Percentiles rank a stretch among this genome's conserved stretches.
These are phyloP conservation scores for Arctopsyche grandis DNA, from an alignment of 1,140 invertebrate species.

Conservation along the genomic window DNA sequence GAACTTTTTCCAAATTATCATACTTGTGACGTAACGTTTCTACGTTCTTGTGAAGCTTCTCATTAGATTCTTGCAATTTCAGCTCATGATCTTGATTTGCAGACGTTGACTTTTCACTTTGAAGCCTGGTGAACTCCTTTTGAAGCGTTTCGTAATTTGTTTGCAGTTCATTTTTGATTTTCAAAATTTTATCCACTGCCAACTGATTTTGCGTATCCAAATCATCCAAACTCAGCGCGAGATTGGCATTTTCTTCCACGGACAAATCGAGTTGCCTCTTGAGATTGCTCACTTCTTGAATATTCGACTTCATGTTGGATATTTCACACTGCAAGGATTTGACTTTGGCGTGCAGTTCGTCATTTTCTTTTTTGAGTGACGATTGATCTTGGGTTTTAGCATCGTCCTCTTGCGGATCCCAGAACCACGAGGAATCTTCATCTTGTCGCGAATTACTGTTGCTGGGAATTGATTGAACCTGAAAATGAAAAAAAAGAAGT, in stretches of 20 bases:
- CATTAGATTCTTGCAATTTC: constrained; percentile 53
- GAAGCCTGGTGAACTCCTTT: constrained; percentile 67
- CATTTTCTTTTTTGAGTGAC: constrained; percentile 32
- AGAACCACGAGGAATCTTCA: constrained; percentile 51
- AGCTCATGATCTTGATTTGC: constrained; percentile 60
- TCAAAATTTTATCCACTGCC: constrained; percentile 72
- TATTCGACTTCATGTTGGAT: constrained; percentile 60
- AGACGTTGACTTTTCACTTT: constrained; percentile 63
- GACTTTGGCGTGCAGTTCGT: constrained; percentile 23
- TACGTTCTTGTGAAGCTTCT: constrained; percentile 57
- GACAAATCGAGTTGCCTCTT: constrained; percentile 63
- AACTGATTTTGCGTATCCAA: constrained; percentile 77
- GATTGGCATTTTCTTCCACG: constrained; percentile 66
- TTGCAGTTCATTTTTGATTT: constrained; percentile 72
- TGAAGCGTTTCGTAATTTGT: constrained; percentile 70
- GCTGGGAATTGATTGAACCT: background rate
- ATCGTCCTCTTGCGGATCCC: constrained; percentile 49
- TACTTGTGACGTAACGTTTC: constrained; percentile 64
- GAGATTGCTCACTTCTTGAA: constrained; percentile 59
- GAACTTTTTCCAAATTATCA: constrained; percentile 63
- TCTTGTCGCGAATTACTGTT: background rate
- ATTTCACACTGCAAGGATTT: constrained; percentile 55
- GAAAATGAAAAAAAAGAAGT: constrained; percentile 30
- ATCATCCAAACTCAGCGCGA: constrained; percentile 73
- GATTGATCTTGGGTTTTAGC: background rate